Base-by-base conservation (phyloP, 2,888 invertebrate species). In the Pandemis corylana region DNA sequence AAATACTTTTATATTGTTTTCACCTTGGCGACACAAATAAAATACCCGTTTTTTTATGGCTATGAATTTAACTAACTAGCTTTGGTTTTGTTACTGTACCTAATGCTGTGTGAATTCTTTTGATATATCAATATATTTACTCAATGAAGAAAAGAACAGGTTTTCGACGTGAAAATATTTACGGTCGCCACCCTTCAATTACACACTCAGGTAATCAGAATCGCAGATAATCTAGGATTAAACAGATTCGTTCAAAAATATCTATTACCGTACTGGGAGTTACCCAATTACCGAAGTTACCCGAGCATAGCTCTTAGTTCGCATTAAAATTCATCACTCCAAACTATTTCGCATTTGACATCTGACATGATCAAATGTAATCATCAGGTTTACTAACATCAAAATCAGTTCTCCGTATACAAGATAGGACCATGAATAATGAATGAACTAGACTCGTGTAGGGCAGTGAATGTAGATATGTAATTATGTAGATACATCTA, bases 281-380 rank as follows among this genome's bases (percentile, higher is more conserved):
- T 51, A 66, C 65, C 46, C 73, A 74, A 74, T 74, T 70, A 74
- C 28, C 64, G 7, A 69, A 61, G 42, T 51, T 51, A 42, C 51
- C 28, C 49, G 4, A 41, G 41, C n/a, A 41, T 36, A 36, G 28
- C 64, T 59, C 59, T 73, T 73, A 59, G 28, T 65, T 49, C 41
- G 20, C 69, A 74, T 74, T 74, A 74, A 69, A 70, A 74, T 74
- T 65, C 61, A 74, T 74, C 61, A 53, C 36, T 61, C n/a, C 59
- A 15, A 73, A 65, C 73, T 73, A 73, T 72, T 59, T 64, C 61
- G 13, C 42, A n/a, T 65, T 64, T 64, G 20, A 28, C 59, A 59
- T 59, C 59, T 59, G 59, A 59, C 12, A 59, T 59, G 28, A 28
- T 59, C 28, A 12, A 59, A 10, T 12, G 28, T 59, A 59, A 59